Evolutionary conservation across 23 tunicate genomes (phyloP), one percentile per base, ranked within the genome.

Genomic region (Ascidia mentula): DNA sequence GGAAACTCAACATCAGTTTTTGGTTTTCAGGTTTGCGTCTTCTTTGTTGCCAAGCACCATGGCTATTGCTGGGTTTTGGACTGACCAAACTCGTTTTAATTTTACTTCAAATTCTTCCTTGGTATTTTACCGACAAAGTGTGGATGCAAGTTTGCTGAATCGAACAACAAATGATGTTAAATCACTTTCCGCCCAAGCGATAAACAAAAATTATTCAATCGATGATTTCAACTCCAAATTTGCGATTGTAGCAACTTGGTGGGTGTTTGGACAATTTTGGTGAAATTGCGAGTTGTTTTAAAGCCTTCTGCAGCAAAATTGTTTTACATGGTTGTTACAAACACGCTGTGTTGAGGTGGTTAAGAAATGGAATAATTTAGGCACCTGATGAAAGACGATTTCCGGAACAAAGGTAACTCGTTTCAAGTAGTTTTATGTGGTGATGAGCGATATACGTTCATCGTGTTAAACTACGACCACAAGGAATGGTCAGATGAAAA

Each of bases 241-340:
- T 18, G 74, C 38, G 18, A 32, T 70, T 20, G 74, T 70, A 3
- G 74, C 38, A 30, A 70, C 74, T 17, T 70, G 74, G 74, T 70
- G 32, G 35, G 74, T 70, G 4, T 34, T 65, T 13, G 15, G 8
- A 65, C 20, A 24, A 8, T 65, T 8, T 12, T 8, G 15, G 34
- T 8, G 8, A 65, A 9, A 42, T 42, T 42, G 15, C 12, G 12
- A 42, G 12, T 42, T 42, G 53, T 42, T 15, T 12, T 15, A 42
- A 12, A 42, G 15, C 12, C 53, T 12, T 42, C 15, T 9, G 15
- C 12, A 42, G 53, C 15, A 42, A 9, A 9, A 12, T 42, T 9
- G 53, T 42, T 42, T 42, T 42, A n/a, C n/a, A n/a, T n/a, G n/a
- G n/a, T n/a, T n/a, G n/a, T n/a, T n/a, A n/a, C n/a, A n/a, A n/a